Evolutionary conservation across 2,797 vertebrate species (phyloP).

Genomic region (Crocidura indochinensis): DNA sequence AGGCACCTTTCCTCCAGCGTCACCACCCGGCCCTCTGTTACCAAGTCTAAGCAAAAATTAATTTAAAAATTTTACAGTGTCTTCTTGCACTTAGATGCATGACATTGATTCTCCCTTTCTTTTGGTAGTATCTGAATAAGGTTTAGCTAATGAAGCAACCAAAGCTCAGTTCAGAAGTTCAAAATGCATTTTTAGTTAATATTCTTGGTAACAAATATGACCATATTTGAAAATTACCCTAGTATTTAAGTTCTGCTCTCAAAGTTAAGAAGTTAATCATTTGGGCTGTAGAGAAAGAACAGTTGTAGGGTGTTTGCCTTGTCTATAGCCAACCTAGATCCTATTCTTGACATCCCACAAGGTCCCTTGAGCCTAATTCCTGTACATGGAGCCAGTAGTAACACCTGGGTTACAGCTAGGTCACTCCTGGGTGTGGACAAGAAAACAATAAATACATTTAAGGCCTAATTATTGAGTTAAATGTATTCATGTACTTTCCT

Average conservation of each 20-base stretch:
- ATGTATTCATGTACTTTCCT: conserved; percentile 40
- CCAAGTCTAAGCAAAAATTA: conserved; percentile 41
- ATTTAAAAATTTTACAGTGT: conserved; percentile 35
- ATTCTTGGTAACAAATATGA: conserved; percentile 57
- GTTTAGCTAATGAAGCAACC: conserved; percentile 51
- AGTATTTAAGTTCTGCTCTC: conserved; percentile 37
- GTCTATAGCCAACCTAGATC: too few species aligned
- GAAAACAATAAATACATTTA: too few species aligned
- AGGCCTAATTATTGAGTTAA: not conserved
- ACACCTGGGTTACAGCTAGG: too few species aligned
- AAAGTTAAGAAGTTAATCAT: conserved; percentile 27
- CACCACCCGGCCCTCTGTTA: too few species aligned
- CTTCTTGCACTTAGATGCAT: conserved; percentile 10
- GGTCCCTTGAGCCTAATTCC: too few species aligned
- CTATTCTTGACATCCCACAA: too few species aligned
- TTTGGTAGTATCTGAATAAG: not conserved
- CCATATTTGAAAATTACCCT: conserved; percentile 39
- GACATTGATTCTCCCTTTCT: not conserved
- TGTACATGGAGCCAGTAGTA: too few species aligned
- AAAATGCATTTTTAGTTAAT: conserved; percentile 15
- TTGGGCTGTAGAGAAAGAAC: too few species aligned
- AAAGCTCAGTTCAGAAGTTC: conserved; percentile 43
- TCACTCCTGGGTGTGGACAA: too few species aligned
- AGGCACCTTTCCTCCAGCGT: too few species aligned
- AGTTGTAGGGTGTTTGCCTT: too few species aligned